phyloP scores from a whole-genome alignment of 2,113 vertebrate genomes.

The Ondatra zibethicus region DNA sequence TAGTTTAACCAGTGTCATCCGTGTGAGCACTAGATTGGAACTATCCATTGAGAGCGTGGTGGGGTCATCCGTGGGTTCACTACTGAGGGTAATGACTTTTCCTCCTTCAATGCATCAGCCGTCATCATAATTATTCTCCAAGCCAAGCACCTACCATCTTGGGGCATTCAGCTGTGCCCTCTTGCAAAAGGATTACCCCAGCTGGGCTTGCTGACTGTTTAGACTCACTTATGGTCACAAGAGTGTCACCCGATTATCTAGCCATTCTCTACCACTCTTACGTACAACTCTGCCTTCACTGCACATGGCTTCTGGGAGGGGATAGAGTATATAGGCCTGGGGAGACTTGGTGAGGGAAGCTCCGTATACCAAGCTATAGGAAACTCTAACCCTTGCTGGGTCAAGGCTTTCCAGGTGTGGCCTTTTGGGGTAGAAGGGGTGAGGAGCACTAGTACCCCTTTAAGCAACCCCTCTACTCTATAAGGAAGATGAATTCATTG shows the following conservation, averaged over 20 bases:
- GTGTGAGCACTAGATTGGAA: neutral
- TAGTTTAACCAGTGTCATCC: neutral
- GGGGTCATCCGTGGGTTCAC: neutral
- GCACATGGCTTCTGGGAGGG: neutral
- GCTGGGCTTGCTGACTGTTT: neutral
- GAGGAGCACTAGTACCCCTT: neutral
- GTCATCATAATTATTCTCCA: neutral
- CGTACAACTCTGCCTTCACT: neutral
- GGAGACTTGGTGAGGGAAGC: neutral
- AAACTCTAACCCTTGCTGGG: neutral
- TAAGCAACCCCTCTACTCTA: neutral
- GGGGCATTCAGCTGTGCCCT: neutral
- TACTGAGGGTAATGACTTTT: neutral
- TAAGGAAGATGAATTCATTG: neutral
- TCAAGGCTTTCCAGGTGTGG: neutral
- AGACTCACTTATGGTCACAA: neutral
- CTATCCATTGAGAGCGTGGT: neutral
- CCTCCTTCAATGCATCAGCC: neutral
- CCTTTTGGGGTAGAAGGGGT: neutral
- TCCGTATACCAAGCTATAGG: no score
- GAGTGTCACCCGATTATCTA: neutral
- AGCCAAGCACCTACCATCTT: neutral
- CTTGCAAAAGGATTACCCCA: neutral
- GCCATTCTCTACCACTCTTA: neutral
- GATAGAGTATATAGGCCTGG: neutral